Evolutionary conservation across 2,113 vertebrate species (phyloP), one percentile per base, ranked within the genome.

Genomic region (Pampusana beccarii): DNA sequence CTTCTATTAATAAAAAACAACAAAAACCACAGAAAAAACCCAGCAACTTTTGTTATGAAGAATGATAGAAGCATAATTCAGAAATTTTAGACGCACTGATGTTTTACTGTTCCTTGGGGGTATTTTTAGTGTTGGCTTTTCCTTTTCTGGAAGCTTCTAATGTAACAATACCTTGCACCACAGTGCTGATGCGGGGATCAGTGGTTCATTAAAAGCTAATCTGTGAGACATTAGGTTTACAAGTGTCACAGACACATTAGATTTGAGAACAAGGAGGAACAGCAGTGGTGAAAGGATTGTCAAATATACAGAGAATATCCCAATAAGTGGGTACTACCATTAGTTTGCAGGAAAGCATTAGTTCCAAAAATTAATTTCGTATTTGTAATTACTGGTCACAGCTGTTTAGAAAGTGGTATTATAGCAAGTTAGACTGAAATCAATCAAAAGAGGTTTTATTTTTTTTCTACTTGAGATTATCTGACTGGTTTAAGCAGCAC

Each of bases 261-360:
- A 60, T 80, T 80, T 74, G 73, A 91, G 92, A 93, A 95, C 88
- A 92, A 83, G 83, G 74, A 95, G 51, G 54, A 66, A 80, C 61
- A 93, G 48, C 85, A 20, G 70, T 71, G 88, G 56, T 29, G 65
- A 88, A 61, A 80, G 89, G 86, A 95, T 95, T 93, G 86, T 74
- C 83, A 91, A 87, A 87, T 93, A 84, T 46, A 78, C 84, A 92
- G 93, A 92, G 73, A 95, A 90, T 79, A 92, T 88, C 62, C 75
- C 42, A 18, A 1, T 58, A 67, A 93, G 85, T 36, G 54, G 25
- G 42, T 62, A 50, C 33, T 44, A 42, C 46, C 65, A 93, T 97
- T 96, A 97, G 95, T 90, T 80, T 25, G 79, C 88, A 65, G 69
- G 44, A 72, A 91, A 93, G 96, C 88, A 60, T 97, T 97, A 95